phyloP scores from a whole-genome alignment of 1,140 invertebrate species.

The Drosophila aff. region DNA sequence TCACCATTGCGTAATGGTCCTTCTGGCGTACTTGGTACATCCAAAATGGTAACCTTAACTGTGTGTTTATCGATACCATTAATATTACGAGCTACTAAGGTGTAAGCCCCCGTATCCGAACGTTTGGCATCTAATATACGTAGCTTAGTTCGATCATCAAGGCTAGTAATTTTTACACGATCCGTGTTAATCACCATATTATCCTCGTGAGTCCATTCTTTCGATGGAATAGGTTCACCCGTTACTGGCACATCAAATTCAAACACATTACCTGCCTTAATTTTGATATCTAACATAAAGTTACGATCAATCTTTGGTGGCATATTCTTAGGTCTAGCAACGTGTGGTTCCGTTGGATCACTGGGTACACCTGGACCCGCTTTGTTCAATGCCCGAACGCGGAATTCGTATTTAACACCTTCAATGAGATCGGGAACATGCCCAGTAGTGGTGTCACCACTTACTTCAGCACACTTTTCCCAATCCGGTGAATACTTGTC shows the following conservation, averaged over 20 bases:
- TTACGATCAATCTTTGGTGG: constrained; percentile 97
- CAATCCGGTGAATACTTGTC: constrained; percentile 95
- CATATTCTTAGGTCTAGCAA: constrained; percentile 95
- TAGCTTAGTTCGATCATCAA: constrained; percentile 95
- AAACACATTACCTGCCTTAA: constrained; percentile 96
- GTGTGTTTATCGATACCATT: constrained; percentile 96
- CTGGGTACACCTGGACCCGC: constrained; percentile 96
- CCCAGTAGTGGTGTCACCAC: constrained; percentile 92
- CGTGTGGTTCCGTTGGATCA: constrained; percentile 93
- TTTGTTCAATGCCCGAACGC: constrained; percentile 97
- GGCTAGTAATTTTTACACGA: constrained; percentile 92
- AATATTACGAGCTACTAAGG: constrained; percentile 94
- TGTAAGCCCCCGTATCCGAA: constrained; percentile 95
- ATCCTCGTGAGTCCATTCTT: constrained; percentile 96
- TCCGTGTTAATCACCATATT: constrained; percentile 92
- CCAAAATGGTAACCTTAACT: constrained; percentile 95
- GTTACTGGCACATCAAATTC: constrained; percentile 97
- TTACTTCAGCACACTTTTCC: constrained; percentile 94
- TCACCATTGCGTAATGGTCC: constrained; percentile 93
- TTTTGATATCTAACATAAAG: constrained; percentile 96
- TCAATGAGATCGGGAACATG: constrained; percentile 95
- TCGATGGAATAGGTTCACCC: constrained; percentile 97
- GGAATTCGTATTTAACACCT: constrained; percentile 97
- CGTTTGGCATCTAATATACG: constrained; percentile 95
- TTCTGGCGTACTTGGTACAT: constrained; percentile 95